Evolutionary conservation across 1,140 invertebrate genomes (phyloP).

Genomic region (Brachionus calyciflorus): DNA sequence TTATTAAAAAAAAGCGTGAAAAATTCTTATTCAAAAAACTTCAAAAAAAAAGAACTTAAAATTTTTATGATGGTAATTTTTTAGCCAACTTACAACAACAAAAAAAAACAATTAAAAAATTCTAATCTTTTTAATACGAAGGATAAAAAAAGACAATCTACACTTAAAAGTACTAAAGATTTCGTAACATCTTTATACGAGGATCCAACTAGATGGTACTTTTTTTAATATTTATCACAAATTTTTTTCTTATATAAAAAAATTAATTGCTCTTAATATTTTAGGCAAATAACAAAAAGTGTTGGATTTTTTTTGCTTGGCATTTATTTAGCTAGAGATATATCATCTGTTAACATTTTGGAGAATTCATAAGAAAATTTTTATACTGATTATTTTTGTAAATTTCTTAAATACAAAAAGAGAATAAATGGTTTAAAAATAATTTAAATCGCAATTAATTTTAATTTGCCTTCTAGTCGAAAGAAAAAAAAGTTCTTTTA

Average conservation of each 20-base stretch:
- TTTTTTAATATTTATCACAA: neutral
- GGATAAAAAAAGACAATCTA: constrained; percentile 1
- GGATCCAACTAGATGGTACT: constrained; percentile 36
- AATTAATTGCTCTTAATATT: neutral
- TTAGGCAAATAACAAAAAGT: constrained; percentile 45
- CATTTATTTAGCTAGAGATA: constrained; percentile 46
- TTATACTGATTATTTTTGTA: no score
- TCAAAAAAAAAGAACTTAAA: no score
- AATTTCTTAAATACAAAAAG: no score
- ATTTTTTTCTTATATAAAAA: neutral
- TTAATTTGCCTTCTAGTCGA: no score
- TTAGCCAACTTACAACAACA: no score
- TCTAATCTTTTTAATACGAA: neutral
- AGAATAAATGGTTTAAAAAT: no score
- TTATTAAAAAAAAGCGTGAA: no score
- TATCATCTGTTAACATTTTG: constrained; percentile 37
- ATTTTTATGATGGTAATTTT: no score
- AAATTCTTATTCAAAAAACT: no score
- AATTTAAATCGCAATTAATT: no score
- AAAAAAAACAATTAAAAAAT: no score
- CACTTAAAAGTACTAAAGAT: neutral
- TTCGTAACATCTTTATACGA: constrained; percentile 37
- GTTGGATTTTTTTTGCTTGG: constrained; percentile 44
- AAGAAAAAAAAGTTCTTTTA: no score
- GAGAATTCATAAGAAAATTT: constrained; percentile 34